A percentile compares a stretch with the other conserved stretches of the same genome.
Evolutionary conservation across 2,113 vertebrate genomes (phyloP).

Genomic region (Hypocryptadius cinnamomeus): DNA sequence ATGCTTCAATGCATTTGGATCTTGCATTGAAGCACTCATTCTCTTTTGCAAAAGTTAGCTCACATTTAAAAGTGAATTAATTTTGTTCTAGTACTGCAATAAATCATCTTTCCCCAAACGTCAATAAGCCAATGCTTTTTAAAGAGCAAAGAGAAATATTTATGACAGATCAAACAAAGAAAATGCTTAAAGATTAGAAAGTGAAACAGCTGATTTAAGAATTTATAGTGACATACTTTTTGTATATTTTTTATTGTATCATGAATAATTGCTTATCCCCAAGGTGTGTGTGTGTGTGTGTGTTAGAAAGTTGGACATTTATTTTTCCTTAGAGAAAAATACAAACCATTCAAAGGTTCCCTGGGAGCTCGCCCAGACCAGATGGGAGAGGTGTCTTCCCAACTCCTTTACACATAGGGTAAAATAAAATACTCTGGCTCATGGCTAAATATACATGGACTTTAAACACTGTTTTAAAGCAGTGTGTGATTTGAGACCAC

Average conservation of each 20-base stretch:
- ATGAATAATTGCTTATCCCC: neutral
- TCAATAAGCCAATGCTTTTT: neutral
- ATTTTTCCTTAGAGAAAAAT: neutral
- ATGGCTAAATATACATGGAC: neutral
- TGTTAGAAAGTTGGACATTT: neutral
- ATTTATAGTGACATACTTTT: neutral
- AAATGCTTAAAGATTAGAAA: neutral
- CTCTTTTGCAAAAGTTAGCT: neutral
- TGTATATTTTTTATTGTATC: neutral
- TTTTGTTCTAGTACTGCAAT: neutral
- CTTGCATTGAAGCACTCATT: neutral
- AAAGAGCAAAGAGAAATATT: neutral
- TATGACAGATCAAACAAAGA: neutral
- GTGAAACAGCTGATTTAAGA: neutral
- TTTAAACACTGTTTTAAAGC: neutral
- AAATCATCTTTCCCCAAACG: neutral
- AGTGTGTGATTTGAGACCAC: neutral
- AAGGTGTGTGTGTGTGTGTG: neutral
- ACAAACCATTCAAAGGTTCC: neutral
- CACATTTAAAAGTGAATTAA: neutral
- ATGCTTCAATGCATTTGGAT: neutral
- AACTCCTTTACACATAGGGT: neutral
- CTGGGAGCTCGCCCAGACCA: neutral
- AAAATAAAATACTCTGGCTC: neutral
- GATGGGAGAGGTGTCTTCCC: neutral